Percentiles rank a stretch among this genome's conserved stretches.
phyloP scores from a whole-genome alignment of 2,113 vertebrate genomes.

The Ivindomyrus marchei region DNA sequence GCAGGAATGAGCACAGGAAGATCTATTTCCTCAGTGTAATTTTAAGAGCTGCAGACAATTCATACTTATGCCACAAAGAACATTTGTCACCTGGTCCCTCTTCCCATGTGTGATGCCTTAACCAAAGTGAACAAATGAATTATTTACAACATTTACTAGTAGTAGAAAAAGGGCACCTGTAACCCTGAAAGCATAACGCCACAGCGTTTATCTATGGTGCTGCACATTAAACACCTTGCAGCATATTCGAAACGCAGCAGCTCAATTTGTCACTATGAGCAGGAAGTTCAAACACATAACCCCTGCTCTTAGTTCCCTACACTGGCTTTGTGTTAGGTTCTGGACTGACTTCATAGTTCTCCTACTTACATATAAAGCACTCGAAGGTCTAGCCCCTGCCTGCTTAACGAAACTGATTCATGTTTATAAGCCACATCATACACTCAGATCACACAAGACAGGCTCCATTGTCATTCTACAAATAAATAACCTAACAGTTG shows the following conservation, averaged over 20 bases:
- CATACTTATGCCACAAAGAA: background rate
- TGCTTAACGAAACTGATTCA: background rate
- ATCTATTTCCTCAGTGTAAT: background rate
- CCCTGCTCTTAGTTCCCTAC: background rate
- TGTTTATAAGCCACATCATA: background rate
- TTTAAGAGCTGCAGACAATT: background rate
- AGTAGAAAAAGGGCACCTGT: background rate
- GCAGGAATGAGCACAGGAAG: background rate
- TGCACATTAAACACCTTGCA: background rate
- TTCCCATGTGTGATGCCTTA: background rate
- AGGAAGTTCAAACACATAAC: background rate
- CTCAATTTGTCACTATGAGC: background rate
- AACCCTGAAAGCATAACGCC: background rate
- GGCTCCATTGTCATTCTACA: background rate
- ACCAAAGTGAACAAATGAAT: background rate
- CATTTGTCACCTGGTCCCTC: background rate
- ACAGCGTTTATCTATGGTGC: background rate
- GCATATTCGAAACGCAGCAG: background rate
- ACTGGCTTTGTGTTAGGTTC: background rate
- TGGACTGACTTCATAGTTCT: background rate
- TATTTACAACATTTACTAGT: background rate
- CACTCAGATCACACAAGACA: background rate
- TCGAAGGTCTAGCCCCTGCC: background rate
- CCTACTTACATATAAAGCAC: background rate
- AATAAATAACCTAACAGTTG: background rate